Evolutionary conservation across 2,797 vertebrate species (phyloP).

Genomic region (Periophthalmus magnuspinnatus): DNA sequence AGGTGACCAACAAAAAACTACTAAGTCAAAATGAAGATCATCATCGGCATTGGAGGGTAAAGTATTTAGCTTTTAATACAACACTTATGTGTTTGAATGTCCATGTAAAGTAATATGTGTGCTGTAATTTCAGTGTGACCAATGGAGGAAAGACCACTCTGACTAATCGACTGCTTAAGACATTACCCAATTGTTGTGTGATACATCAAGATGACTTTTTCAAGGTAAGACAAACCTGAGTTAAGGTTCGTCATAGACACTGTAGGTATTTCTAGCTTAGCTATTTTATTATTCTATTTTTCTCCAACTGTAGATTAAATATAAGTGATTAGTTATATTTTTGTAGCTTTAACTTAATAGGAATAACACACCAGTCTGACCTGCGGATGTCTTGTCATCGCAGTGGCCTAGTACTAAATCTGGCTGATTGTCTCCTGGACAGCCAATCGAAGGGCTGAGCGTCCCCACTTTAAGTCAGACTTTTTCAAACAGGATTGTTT

Average conservation of each 20-base stretch:
- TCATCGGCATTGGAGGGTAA: slow-evolving; percentile 94
- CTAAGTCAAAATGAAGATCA: slow-evolving; percentile 80
- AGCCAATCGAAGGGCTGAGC: slow-evolving; percentile 69
- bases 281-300: background rate
- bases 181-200: slow-evolving; percentile 92
- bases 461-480: slow-evolving; percentile 69
- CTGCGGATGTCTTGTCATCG: slow-evolving; percentile 69
- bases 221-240: slow-evolving; percentile 81
- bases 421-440: slow-evolving; percentile 83
- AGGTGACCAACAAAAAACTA: slow-evolving; percentile 57
- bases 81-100: background rate
- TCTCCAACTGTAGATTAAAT: slow-evolving; percentile 15
- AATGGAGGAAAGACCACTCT: slow-evolving; percentile 96
- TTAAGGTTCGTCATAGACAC: slow-evolving; percentile 1
- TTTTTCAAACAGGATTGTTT: slow-evolving; percentile 23
- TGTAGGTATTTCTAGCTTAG: slow-evolving; percentile 5
- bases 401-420: slow-evolving; percentile 72
- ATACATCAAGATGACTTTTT: slow-evolving; percentile 96
- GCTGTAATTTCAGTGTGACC: slow-evolving; percentile 81
- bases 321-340: background rate
- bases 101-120: background rate
- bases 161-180: slow-evolving; percentile 82
- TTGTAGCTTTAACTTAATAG: slow-evolving; percentile 20
- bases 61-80: slow-evolving; percentile 40
- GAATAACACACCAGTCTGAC: slow-evolving; percentile 49